phyloP scores from a whole-genome alignment of 2,888 invertebrate species.

The Macaria liturata region DNA sequence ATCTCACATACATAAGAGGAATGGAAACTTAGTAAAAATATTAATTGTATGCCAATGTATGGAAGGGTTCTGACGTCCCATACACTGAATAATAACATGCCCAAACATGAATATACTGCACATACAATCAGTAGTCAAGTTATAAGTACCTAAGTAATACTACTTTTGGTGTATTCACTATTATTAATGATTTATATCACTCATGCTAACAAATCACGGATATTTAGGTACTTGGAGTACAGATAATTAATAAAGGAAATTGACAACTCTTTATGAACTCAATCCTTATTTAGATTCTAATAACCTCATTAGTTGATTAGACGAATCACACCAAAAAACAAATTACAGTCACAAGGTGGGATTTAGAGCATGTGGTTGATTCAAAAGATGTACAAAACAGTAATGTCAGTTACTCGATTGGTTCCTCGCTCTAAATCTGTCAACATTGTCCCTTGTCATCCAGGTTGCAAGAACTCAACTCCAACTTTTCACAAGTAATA shows the following conservation, averaged over 20 bases:
- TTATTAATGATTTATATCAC: conserved; percentile 18
- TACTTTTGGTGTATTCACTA: conserved; percentile 50
- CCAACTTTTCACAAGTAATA: too few species aligned
- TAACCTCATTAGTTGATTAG: conserved; percentile 10
- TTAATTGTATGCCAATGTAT: conserved; percentile 57
- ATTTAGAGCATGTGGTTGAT: not conserved
- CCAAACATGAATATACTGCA: conserved; percentile 26
- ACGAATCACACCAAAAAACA: conserved; percentile 20
- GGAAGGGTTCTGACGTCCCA: conserved; percentile 56
- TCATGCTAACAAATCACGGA: conserved; percentile 8
- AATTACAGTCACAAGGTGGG: conserved; percentile 8
- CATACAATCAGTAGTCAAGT: conserved; percentile 24
- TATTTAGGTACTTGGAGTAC: conserved; percentile 8
- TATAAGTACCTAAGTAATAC: conserved; percentile 41
- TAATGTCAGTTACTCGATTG: too few species aligned
- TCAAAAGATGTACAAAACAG: too few species aligned
- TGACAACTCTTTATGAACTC: not conserved
- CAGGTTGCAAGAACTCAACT: too few species aligned
- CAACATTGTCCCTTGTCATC: too few species aligned
- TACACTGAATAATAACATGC: conserved; percentile 50
- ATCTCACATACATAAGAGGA: conserved; percentile 10
- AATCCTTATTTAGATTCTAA: not conserved
- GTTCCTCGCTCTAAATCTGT: too few species aligned
- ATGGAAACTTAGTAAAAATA: conserved; percentile 20
- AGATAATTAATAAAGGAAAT: not conserved